Percentiles rank a stretch among this genome's conserved stretches.
phyloP scores from a whole-genome alignment of 2,888 invertebrate species.

The Alcis repandata region DNA sequence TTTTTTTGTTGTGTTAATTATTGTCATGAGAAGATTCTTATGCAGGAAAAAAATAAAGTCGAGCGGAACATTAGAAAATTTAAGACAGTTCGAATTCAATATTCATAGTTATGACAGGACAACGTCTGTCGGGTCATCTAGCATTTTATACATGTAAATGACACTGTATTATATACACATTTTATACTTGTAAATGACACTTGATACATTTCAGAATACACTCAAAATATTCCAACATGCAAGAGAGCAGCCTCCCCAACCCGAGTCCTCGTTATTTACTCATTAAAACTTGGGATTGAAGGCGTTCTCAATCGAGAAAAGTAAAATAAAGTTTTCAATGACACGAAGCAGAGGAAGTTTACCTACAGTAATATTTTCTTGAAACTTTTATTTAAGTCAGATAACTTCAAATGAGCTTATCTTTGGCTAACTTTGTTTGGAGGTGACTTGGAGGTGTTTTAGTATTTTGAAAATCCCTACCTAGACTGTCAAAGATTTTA shows the following conservation, averaged over 20 bases:
- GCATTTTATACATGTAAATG: too few species aligned
- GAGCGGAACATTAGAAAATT: too few species aligned
- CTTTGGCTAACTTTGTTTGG: background rate
- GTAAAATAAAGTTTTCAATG: slow-evolving; percentile 72
- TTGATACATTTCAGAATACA: background rate
- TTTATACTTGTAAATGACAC: background rate
- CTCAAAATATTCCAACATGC: slow-evolving; percentile 46
- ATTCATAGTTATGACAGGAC: too few species aligned
- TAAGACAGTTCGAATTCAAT: too few species aligned
- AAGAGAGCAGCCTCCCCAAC: slow-evolving; percentile 72
- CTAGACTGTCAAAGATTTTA: background rate
- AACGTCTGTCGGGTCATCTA: too few species aligned
- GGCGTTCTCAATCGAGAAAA: slow-evolving; percentile 66
- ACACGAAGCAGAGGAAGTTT: slow-evolving; percentile 55
- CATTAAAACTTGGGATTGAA: slow-evolving; percentile 81
- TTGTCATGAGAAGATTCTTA: too few species aligned
- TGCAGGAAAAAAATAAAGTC: too few species aligned
- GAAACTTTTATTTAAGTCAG: slow-evolving; percentile 43
- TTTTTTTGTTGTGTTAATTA: too few species aligned
- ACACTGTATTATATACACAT: background rate
- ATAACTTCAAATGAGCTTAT: slow-evolving; percentile 29
- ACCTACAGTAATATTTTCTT: slow-evolving; percentile 51
- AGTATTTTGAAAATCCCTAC: background rate
- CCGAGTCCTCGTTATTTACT: slow-evolving; percentile 78
- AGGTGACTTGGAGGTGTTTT: too few species aligned